Conservation (phyloP, 2,113 vertebrate species). For the Ailuropoda melanoleuca region DNA sequence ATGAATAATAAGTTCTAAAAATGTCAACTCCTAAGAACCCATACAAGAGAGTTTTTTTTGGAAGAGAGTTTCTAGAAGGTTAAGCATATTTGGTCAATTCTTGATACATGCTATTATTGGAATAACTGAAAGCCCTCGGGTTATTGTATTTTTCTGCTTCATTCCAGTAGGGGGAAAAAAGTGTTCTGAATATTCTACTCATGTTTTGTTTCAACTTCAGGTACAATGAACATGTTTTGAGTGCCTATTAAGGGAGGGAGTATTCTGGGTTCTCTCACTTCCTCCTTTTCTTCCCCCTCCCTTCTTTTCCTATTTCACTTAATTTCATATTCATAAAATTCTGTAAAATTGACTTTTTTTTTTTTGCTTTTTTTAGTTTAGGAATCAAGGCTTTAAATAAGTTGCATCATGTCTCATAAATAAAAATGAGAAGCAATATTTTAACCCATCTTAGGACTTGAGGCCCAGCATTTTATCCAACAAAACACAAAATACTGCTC, state of each 20-base stretch:
- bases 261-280: background rate
- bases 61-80: background rate
- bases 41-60: background rate
- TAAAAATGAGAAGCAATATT: background rate
- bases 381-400: background rate
- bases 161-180: background rate
- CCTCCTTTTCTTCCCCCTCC: background rate
- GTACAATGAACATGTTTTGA: background rate
- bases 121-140: background rate
- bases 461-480: background rate
- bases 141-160: background rate
- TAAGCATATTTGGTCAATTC: background rate
- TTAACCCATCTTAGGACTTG: background rate
- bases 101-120: background rate
- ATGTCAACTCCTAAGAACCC: background rate
- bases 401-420: background rate
- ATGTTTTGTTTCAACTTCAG: background rate
- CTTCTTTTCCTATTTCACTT: background rate
- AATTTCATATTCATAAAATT: background rate
- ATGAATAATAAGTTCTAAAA: background rate
- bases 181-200: background rate
- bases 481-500: background rate
- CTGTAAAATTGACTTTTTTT: background rate
- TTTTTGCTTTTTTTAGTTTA: background rate
- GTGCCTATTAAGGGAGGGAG: background rate